phyloP scores from a whole-genome alignment of 2,113 vertebrate species.

The Ciconia maguari region DNA sequence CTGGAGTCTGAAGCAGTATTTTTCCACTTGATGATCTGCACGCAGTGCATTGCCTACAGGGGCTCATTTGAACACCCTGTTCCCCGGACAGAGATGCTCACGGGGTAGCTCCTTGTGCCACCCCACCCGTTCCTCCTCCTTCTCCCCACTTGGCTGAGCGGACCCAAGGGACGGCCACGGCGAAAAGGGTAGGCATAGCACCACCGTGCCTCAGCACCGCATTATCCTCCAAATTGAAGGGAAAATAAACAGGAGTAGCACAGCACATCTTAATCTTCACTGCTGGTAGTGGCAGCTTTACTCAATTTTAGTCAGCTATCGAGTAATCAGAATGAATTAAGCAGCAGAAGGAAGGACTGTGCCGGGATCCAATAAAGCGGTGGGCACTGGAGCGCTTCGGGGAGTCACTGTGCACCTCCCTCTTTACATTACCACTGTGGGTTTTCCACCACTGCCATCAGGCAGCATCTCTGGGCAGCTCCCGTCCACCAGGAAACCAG shows the following conservation, averaged over 20 bases:
- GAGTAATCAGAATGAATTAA: conserved; percentile 38
- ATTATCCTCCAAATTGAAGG: background rate
- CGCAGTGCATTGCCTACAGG: background rate
- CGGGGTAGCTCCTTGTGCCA: background rate
- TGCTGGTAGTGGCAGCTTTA: background rate
- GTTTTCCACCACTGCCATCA: background rate
- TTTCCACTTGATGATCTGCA: conserved; percentile 3
- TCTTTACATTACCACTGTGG: background rate
- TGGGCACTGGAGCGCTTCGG: background rate
- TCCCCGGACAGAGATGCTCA: background rate
- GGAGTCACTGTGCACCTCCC: background rate
- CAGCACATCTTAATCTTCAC: conserved; percentile 36
- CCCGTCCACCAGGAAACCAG: background rate
- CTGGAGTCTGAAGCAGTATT: conserved; percentile 32
- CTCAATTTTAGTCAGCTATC: conserved; percentile 25
- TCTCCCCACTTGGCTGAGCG: rapidly evolving
- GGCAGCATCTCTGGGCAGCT: background rate
- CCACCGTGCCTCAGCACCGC: background rate
- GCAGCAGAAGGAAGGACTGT: background rate
- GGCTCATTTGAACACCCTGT: background rate
- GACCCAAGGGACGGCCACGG: background rate
- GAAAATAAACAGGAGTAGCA: background rate
- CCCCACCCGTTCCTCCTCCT: background rate
- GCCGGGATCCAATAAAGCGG: background rate
- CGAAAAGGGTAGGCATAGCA: background rate